These are phyloP conservation scores for Paragorgia papillata DNA, from an alignment of 92 coral and sea anemone genomes.

Conservation along the genomic window DNA sequence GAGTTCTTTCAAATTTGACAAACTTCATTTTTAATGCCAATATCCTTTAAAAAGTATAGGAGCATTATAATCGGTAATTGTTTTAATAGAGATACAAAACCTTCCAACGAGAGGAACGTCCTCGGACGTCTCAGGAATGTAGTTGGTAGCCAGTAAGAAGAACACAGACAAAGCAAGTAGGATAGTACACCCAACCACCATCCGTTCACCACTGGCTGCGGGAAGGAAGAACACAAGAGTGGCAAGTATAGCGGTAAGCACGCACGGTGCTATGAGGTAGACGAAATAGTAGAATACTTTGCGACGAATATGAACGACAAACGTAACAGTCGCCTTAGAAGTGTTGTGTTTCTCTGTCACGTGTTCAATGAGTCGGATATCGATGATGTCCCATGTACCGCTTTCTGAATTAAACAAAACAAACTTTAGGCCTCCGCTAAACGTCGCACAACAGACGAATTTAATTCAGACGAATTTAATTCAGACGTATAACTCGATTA, in stretches of 20 bases:
- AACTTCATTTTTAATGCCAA: too few species aligned
- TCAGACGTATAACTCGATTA: too few species aligned
- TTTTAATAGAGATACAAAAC: constrained; percentile 47
- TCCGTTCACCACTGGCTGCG: constrained; percentile 94
- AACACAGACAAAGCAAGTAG: constrained; percentile 90
- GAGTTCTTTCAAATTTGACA: too few species aligned
- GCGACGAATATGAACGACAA: constrained; percentile 82
- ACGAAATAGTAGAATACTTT: constrained; percentile 85
- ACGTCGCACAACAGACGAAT: too few species aligned
- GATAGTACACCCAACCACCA: constrained; percentile 95
- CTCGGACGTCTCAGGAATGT: constrained; percentile 94
- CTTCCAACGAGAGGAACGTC: constrained; percentile 87
- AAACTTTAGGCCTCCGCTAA: too few species aligned
- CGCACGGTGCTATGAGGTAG: constrained; percentile 84
- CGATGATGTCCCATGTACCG: constrained; percentile 76
- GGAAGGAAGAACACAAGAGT: constrained; percentile 76
- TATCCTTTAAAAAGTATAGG: too few species aligned
- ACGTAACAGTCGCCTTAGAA: constrained; percentile 65
- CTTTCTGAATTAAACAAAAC: constrained; percentile 72
- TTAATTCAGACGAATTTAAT: too few species aligned
- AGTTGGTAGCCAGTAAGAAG: constrained; percentile 84
- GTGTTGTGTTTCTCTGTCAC: constrained; percentile 47
- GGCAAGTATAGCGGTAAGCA: constrained; percentile 82
- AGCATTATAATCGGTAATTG: too few species aligned
- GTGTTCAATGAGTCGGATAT: constrained; percentile 55